Percentiles rank a stretch among this genome's conserved stretches.
phyloP scores from a whole-genome alignment of 2,797 vertebrate species.

The Antennarius maculatus region DNA sequence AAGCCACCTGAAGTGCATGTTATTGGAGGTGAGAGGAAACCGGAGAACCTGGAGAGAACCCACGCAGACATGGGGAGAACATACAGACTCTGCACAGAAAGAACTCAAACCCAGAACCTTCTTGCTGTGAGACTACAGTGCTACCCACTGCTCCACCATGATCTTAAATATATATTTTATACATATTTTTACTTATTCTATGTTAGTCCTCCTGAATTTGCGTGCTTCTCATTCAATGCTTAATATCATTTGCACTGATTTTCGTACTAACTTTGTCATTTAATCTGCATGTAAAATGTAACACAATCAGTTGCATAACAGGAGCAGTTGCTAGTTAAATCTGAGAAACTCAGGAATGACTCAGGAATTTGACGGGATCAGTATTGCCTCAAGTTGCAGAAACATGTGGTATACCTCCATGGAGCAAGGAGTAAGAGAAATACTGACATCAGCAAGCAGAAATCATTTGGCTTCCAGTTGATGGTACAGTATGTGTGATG shows the following conservation, averaged over 20 bases:
- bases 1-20: too few species aligned
- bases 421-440: conserved; percentile 32
- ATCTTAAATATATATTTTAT: too few species aligned
- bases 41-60: too few species aligned
- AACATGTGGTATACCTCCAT: neutral
- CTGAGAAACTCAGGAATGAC: conserved; percentile 14
- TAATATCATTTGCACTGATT: conserved; percentile 21
- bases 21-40: too few species aligned
- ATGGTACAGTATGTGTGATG: conserved; percentile 26
- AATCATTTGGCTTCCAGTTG: conserved; percentile 29
- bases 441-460: conserved; percentile 44
- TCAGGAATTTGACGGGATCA: conserved; percentile 19
- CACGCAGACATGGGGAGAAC: too few species aligned
- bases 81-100: too few species aligned
- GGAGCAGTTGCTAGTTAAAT: conserved; percentile 19
- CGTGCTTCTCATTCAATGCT: conserved; percentile 11
- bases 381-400: conserved; percentile 12
- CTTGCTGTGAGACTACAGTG: too few species aligned
- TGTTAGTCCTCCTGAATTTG: neutral
- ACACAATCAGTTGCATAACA: conserved; percentile 25
- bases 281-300: conserved; percentile 25
- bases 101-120: too few species aligned
- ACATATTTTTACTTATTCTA: too few species aligned
- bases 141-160: too few species aligned
- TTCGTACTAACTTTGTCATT: conserved; percentile 25